Percentiles rank a stretch among this genome's conserved stretches.
phyloP scores from a whole-genome alignment of 1,140 invertebrate species.

The Trichoplusia ni region DNA sequence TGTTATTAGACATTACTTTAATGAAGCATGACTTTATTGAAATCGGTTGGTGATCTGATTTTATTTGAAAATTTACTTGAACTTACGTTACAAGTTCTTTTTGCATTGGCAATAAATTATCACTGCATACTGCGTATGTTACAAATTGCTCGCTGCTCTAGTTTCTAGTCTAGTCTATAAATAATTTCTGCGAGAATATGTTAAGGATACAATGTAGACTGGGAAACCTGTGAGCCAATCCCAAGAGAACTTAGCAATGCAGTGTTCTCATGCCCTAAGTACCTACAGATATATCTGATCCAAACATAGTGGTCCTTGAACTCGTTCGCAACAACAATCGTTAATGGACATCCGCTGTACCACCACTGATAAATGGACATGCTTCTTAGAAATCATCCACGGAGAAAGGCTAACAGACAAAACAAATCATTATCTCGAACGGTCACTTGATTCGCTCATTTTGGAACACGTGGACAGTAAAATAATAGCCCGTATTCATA shows the following conservation, averaged over 20 bases:
- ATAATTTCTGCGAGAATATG: neutral
- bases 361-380: constrained; percentile 25
- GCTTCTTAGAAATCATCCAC: constrained; percentile 35
- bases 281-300: constrained; percentile 27
- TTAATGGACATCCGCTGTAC: constrained; percentile 44
- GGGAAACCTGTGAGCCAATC: neutral
- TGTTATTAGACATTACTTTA: constrained; percentile 30
- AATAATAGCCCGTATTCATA: neutral
- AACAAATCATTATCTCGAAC: constrained; percentile 23
- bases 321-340: constrained; percentile 43
- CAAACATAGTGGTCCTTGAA: constrained; percentile 41
- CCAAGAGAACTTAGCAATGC: neutral
- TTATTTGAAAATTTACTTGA: constrained; percentile 7
- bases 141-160: neutral
- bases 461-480: constrained; percentile 7
- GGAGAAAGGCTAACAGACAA: constrained; percentile 22
- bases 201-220: neutral
- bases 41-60: constrained; percentile 3
- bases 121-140: neutral
- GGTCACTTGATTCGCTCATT: neutral
- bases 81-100: no score
- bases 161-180: neutral
- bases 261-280: constrained; percentile 8
- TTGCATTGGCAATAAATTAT: no score
- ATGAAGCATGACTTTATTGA: constrained; percentile 26